Conservation (phyloP, 2,888 invertebrate species). For the Nemotelus pantherinus region DNA sequence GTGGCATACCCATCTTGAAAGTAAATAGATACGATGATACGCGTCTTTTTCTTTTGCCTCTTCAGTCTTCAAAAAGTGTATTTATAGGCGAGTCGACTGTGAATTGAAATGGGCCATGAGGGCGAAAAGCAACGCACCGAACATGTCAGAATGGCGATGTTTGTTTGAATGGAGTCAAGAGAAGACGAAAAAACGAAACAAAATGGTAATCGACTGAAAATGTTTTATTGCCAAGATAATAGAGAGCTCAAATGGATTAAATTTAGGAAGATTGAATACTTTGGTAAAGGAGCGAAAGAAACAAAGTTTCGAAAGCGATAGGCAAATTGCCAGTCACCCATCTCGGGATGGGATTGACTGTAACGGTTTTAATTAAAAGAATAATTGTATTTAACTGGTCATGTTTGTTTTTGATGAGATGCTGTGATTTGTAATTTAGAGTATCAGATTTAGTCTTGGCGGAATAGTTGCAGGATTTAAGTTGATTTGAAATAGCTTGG, state of each 20-base stretch:
- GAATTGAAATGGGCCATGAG: constrained; percentile 26
- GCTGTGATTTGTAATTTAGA: too few relatives aligned
- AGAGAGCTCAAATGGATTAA: constrained; percentile 39
- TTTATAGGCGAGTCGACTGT: constrained; percentile 37
- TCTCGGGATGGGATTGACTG: too few relatives aligned
- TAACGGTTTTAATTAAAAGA: too few relatives aligned
- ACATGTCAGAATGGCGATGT: not conserved
- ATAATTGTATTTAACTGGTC: too few relatives aligned
- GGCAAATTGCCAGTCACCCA: too few relatives aligned
- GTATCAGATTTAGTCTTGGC: too few relatives aligned
- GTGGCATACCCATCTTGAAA: constrained; percentile 42
- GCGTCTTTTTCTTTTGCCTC: constrained; percentile 25
- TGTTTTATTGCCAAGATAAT: constrained; percentile 42
- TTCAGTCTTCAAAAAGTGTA: constrained; percentile 23
- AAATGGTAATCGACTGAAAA: constrained; percentile 43
- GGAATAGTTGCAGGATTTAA: too few relatives aligned
- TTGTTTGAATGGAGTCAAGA: not conserved
- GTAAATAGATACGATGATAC: constrained; percentile 40
- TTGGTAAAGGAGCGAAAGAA: not conserved
- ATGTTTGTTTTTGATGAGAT: too few relatives aligned
- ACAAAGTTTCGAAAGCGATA: too few relatives aligned
- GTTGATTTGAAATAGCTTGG: too few relatives aligned
- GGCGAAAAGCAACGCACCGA: not conserved
- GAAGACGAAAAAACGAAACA: constrained; percentile 12
- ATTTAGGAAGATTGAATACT: constrained; percentile 37